phyloP scores from a whole-genome alignment of 2,113 vertebrate genomes.

The Mystacornis crossleyi region DNA sequence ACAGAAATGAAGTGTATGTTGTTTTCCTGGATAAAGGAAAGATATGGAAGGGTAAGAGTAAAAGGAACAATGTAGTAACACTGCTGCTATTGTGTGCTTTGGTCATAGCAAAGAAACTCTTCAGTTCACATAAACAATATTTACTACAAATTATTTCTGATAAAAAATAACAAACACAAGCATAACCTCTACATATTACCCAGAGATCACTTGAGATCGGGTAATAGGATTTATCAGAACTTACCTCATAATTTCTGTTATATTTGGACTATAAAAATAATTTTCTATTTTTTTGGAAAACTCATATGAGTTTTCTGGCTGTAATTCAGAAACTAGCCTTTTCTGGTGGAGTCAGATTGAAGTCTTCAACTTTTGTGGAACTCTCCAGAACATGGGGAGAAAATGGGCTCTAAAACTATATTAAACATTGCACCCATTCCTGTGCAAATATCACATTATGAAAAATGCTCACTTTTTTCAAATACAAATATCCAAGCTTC shows the following conservation, averaged over 20 bases:
- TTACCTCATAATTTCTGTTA: conserved; percentile 31
- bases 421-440: background rate
- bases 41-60: background rate
- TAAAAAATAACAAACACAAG: background rate
- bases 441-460: background rate
- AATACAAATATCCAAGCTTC: background rate
- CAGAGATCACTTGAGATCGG: background rate
- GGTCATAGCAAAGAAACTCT: background rate
- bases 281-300: conserved; percentile 39
- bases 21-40: conserved; percentile 18
- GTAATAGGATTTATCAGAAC: conserved; percentile 36
- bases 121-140: background rate
- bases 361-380: conserved; percentile 29
- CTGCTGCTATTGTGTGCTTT: background rate
- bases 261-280: conserved; percentile 40
- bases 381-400: background rate
- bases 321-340: conserved; percentile 2
- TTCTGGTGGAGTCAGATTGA: conserved; percentile 11
- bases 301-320: background rate
- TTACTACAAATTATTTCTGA: background rate
- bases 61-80: background rate
- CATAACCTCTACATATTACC: background rate
- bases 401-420: background rate
- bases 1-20: background rate
- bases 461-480: background rate